Evolutionary conservation across 1,140 invertebrate species (phyloP).

Genomic region (Magallana gigas): DNA sequence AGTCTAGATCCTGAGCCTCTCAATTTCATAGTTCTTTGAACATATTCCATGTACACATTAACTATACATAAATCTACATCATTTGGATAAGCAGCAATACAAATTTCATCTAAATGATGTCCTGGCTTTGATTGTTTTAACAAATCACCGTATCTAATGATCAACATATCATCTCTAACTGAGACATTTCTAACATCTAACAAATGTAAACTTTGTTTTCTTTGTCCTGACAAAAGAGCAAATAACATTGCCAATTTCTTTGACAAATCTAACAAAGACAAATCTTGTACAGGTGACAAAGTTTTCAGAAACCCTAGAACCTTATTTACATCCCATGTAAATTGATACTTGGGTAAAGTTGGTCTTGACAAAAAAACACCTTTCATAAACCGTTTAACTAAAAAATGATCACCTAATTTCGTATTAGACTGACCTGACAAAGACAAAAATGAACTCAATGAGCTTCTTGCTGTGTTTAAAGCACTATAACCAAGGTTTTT

Average conservation of each 20-base stretch:
- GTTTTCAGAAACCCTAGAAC: conserved; percentile 28
- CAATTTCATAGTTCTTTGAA: conserved; percentile 19
- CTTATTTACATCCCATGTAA: conserved; percentile 38
- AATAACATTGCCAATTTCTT: conserved; percentile 31
- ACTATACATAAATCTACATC: conserved; percentile 29
- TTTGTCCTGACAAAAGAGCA: not conserved
- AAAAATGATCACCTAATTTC: conserved; percentile 38
- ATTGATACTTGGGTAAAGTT: conserved; percentile 11
- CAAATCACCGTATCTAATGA: conserved; percentile 14
- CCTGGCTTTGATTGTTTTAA: not conserved
- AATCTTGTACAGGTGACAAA: not conserved
- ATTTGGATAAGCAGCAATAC: not conserved
- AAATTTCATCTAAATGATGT: conserved; percentile 33
- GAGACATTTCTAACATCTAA: conserved; percentile 29
- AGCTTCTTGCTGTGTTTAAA: conserved; percentile 40
- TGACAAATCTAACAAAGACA: not conserved
- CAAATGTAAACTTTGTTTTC: conserved; percentile 18
- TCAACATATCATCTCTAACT: not conserved
- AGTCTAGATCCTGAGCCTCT: not conserved
- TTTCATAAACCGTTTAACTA: not conserved
- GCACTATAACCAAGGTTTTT: conserved; percentile 2
- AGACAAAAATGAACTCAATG: conserved; percentile 28
- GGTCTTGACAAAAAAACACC: conserved; percentile 25
- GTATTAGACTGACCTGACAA: not conserved
- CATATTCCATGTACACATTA: not conserved